These are phyloP conservation scores for Anthophora plumipes DNA, from an alignment of 2,888 invertebrate species.

Conservation along the genomic window DNA sequence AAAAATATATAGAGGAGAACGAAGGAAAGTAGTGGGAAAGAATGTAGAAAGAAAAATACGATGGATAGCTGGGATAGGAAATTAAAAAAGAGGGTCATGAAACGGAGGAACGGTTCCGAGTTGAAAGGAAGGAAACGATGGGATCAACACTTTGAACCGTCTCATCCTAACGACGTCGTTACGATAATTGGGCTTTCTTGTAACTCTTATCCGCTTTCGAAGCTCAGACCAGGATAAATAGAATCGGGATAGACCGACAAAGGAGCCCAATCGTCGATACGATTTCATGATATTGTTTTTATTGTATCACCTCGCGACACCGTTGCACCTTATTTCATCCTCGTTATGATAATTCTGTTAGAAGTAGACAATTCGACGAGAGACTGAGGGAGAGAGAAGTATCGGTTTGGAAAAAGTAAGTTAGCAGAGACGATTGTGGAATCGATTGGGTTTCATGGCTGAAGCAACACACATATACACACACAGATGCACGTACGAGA, in stretches of 20 bases:
- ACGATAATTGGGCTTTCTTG: conserved; percentile 47
- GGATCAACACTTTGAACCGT: conserved; percentile 34
- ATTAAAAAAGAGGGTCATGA: neutral
- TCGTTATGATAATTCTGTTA: conserved; percentile 22
- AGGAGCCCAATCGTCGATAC: conserved; percentile 24
- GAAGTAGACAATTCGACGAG: conserved; percentile 3
- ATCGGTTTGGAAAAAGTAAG: neutral
- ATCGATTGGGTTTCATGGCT: conserved; percentile 26
- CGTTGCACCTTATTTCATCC: neutral
- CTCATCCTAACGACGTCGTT: conserved; percentile 47
- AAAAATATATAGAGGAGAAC: no score
- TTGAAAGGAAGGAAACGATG: neutral
- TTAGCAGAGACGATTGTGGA: neutral
- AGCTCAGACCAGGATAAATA: conserved; percentile 4
- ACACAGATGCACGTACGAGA: no score
- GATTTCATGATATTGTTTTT: conserved; percentile 17
- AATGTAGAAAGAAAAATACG: neutral
- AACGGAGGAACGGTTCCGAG: neutral
- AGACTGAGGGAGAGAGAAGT: neutral
- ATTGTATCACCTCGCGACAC: neutral
- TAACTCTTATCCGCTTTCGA: conserved; percentile 16
- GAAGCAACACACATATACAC: conserved; percentile 27
- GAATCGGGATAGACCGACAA: neutral
- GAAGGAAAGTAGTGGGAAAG: neutral
- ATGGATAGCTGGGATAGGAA: neutral